Conservation (phyloP, 37 sponge, comb jelly and placozoan genomes). For the Oopsacas minuta region DNA sequence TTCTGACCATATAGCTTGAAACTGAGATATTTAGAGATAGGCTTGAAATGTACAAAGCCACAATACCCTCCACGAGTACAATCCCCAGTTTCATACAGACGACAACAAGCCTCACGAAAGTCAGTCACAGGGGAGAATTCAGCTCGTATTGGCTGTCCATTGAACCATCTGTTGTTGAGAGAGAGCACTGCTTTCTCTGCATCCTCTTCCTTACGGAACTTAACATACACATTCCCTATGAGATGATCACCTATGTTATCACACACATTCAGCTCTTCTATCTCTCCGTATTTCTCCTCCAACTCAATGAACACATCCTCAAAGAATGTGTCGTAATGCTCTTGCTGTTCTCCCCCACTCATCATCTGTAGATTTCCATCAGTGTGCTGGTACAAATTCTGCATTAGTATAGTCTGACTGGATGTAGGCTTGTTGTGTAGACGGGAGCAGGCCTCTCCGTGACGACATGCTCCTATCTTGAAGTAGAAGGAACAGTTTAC, state of each 20-base stretch:
- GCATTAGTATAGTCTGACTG: conserved; percentile 91
- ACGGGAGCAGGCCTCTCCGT: conserved; percentile 89
- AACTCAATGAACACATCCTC: conserved; percentile 92
- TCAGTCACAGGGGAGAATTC: conserved; percentile 99
- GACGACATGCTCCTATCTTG: conserved; percentile 97
- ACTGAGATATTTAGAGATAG: conserved; percentile 68
- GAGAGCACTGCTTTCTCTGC: conserved; percentile 80
- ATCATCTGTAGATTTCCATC: conserved; percentile 31
- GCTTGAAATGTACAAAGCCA: conserved; percentile 97
- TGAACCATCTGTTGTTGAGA: conserved; percentile 96
- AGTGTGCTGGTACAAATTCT: conserved; percentile 90
- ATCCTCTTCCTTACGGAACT: conserved; percentile 80
- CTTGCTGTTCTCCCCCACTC: conserved; percentile 57
- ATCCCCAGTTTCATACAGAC: conserved; percentile 98
- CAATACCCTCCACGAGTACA: conserved; percentile 97
- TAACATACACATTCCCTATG: conserved; percentile 94
- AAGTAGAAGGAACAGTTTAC: conserved; percentile 99
- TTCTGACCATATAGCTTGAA: background rate
- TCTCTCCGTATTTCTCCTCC: conserved; percentile 79
- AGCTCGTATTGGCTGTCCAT: conserved; percentile 77
- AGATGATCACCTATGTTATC: conserved; percentile 97
- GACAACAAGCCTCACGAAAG: conserved; percentile 96
- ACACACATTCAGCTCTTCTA: conserved; percentile 99
- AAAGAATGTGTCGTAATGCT: conserved; percentile 79
- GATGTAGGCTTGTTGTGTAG: conserved; percentile 98